Percentiles rank a stretch among this genome's conserved stretches.
Conservation (phyloP, 2,888 invertebrate species). For the Drosophila kanekoi region DNA sequence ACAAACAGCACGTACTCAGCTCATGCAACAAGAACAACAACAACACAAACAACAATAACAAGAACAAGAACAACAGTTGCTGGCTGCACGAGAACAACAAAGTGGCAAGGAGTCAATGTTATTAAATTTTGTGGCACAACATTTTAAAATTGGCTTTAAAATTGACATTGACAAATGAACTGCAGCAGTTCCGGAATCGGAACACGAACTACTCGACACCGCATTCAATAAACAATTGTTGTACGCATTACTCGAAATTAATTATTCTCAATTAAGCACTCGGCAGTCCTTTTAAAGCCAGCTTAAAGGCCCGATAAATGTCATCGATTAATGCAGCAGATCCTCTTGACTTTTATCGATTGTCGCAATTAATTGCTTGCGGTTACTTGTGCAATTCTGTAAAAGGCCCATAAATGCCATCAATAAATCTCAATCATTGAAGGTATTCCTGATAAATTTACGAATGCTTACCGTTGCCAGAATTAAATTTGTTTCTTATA, state of each 20-base stretch:
- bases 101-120: slow-evolving; percentile 30
- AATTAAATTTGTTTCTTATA: background rate
- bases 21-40: slow-evolving; percentile 5
- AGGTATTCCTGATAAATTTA: background rate
- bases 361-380: slow-evolving; percentile 32
- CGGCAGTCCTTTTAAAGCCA: slow-evolving; percentile 16
- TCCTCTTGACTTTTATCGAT: slow-evolving; percentile 28
- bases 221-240: slow-evolving; percentile 53
- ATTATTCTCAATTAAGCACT: slow-evolving; percentile 39
- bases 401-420: slow-evolving; percentile 3
- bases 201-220: slow-evolving; percentile 10
- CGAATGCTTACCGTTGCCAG: too few relatives aligned
- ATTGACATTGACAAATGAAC: slow-evolving; percentile 47
- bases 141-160: slow-evolving; percentile 43
- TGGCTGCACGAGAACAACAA: slow-evolving; percentile 12
- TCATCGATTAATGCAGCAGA: slow-evolving; percentile 16
- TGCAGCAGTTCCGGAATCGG: slow-evolving; percentile 22
- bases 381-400: slow-evolving; percentile 1
- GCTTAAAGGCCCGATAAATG: slow-evolving; percentile 39
- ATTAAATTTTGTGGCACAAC: slow-evolving; percentile 44
- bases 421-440: background rate
- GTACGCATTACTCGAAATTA: slow-evolving; percentile 26
- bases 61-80: slow-evolving; percentile 4
- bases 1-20: slow-evolving; percentile 38
- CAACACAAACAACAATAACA: slow-evolving; percentile 2